Base-by-base conservation (phyloP, 2,113 vertebrate species). In the Plotosus lineatus region DNA sequence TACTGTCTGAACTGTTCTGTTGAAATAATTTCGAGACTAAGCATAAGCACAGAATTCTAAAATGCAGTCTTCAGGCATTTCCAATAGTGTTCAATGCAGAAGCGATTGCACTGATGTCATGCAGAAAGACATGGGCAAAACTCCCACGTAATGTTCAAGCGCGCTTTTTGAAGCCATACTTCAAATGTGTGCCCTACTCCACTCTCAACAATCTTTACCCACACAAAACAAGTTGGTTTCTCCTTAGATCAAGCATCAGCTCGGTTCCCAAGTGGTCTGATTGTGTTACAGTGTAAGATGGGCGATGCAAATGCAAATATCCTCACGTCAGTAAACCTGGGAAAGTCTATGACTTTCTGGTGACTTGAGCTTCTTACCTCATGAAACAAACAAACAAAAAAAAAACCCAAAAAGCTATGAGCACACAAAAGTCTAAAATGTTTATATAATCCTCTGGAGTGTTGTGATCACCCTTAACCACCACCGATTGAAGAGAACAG, bases 111-210 rank as follows among this genome's bases (percentile, higher is more conserved):
- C 80, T 85, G 79, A 85, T 86, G 56, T 68, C 82, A 80, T 86
- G 87, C 81, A 88, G 90, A 89, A 86, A 83, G 88, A 87, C 81
- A 80, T 84, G 86, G 84, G 78, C 84, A 87, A 78, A 88, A 86
- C 92, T 88, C 92, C 91, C 88, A 94, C 92, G 85, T 89, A 60
- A 89, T 90, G 87, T 89, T 78, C 86, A 83, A 89, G 82, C 86
- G 86, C 75, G 61, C 73, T 79, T 86, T 92, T 93, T 93, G 90
- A 92, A 92, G 91, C 68, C 73, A 36, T 83, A 88, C 88, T 91
- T 91, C 90, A 90, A 86, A 88, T 86, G 88, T 84, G 88, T 80
- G 83, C 86, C 86, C 84, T 73, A 72, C 80, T 83, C 68, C n/a
- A 21, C 60, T 82, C 60, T 78, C 75, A 82, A 76, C 83, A 83